phyloP scores from a whole-genome alignment of 1,140 invertebrate genomes.

The Papilio xuthus region DNA sequence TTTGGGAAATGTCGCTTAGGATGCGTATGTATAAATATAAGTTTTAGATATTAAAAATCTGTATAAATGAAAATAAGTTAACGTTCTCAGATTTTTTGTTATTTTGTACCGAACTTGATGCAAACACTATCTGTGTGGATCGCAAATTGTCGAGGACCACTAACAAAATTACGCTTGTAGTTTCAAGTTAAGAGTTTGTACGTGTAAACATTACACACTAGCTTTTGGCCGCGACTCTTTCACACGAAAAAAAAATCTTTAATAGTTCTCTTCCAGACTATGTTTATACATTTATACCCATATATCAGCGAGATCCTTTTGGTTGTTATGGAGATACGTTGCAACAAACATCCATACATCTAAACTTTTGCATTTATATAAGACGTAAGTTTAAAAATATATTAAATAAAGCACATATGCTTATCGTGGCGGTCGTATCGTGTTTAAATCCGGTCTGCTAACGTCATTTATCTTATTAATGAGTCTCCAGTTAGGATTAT shows the following conservation, averaged over 20 bases:
- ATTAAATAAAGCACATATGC: neutral
- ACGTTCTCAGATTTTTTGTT: neutral
- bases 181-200: too few species aligned
- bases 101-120: too few species aligned
- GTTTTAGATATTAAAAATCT: neutral
- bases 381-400: neutral
- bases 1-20: neutral
- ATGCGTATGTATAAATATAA: neutral
- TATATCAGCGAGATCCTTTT: too few species aligned
- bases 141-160: neutral
- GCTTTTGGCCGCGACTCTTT: too few species aligned
- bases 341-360: too few species aligned
- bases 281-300: too few species aligned
- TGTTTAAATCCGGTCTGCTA: slow-evolving; percentile 19
- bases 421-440: neutral
- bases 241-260: too few species aligned
- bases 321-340: too few species aligned
- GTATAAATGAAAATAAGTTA: neutral
- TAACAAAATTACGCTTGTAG: too few species aligned
- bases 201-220: too few species aligned
- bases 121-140: too few species aligned
- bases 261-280: too few species aligned
- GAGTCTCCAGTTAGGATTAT: slow-evolving; percentile 26
- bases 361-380: neutral
- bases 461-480: slow-evolving; percentile 27